Percentiles rank a stretch among this genome's conserved stretches.
Conservation (phyloP, 1,140 invertebrate genomes). For the Drosophila orena region DNA sequence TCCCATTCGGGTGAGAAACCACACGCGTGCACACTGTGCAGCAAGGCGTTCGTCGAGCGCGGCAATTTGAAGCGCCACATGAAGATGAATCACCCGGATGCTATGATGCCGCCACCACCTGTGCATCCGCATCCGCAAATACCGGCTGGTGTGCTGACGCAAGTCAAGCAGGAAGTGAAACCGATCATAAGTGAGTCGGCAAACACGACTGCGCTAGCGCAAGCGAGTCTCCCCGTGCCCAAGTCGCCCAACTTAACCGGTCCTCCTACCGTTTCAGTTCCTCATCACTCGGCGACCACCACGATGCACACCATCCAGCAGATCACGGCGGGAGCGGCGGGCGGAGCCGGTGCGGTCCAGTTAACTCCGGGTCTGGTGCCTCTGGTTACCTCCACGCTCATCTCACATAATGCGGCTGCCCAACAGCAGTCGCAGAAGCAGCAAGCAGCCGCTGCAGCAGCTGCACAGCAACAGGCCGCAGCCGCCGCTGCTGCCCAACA, state of each 20-base stretch:
- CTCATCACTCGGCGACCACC: slow-evolving; percentile 76
- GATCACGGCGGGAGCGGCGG: slow-evolving; percentile 78
- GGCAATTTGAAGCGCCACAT: slow-evolving; percentile 89
- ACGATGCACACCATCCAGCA: slow-evolving; percentile 84
- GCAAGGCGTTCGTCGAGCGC: slow-evolving; percentile 92
- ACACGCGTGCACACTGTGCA: slow-evolving; percentile 90
- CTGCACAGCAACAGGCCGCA: slow-evolving; percentile 64
- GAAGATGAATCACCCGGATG: slow-evolving; percentile 85
- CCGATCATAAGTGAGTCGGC: slow-evolving; percentile 84
- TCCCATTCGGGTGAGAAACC: slow-evolving; percentile 95
- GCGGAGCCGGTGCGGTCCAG: slow-evolving; percentile 72
- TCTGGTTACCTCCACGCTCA: slow-evolving; percentile 79
- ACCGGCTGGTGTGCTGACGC: slow-evolving; percentile 81
- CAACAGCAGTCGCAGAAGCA: slow-evolving; percentile 76
- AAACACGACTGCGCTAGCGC: slow-evolving; percentile 26
- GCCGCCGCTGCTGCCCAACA: slow-evolving; percentile 63
- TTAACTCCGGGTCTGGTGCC: slow-evolving; percentile 76
- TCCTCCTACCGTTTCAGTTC: slow-evolving; percentile 62
- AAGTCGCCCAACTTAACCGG: slow-evolving; percentile 26
- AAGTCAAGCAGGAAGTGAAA: slow-evolving; percentile 84
- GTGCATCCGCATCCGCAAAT: slow-evolving; percentile 83
- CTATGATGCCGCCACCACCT: slow-evolving; percentile 84
- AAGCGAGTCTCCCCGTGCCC: slow-evolving; percentile 25
- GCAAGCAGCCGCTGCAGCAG: slow-evolving; percentile 63
- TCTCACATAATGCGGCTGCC: slow-evolving; percentile 73